These are phyloP conservation scores for Pelodytes ibericus DNA, from an alignment of 2,797 vertebrate species.

Conservation along the genomic window DNA sequence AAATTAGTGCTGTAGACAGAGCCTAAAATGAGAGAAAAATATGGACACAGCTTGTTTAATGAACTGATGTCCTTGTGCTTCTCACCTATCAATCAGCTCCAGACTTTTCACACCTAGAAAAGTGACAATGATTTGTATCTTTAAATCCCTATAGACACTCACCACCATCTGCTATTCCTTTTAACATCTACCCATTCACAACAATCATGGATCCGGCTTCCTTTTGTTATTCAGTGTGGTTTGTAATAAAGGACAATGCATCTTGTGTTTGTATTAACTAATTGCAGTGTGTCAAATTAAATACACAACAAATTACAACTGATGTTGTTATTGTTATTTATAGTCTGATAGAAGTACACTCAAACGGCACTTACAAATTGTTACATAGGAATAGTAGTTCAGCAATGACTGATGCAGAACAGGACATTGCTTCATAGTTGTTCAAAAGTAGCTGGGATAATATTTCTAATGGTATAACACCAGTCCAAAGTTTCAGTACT, in stretches of 20 bases:
- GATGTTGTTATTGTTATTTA: too few relatives aligned
- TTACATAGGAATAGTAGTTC: too few relatives aligned
- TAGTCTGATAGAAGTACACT: too few relatives aligned
- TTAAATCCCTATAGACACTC: slow-evolving; percentile 5
- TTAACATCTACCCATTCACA: slow-evolving; percentile 22
- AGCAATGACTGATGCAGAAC: too few relatives aligned
- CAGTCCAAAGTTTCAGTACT: too few relatives aligned
- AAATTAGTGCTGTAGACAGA: too few relatives aligned
- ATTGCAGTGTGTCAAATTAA: not conserved
- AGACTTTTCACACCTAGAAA: slow-evolving; percentile 28
- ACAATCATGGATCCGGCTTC: slow-evolving; percentile 9
- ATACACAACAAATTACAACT: not conserved
- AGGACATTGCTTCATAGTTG: too few relatives aligned
- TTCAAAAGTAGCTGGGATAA: too few relatives aligned
- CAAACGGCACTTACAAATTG: too few relatives aligned
- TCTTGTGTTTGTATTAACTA: not conserved
- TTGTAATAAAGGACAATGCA: not conserved
- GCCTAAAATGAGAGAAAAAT: not conserved
- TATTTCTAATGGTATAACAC: too few relatives aligned
- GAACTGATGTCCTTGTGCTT: slow-evolving; percentile 3
- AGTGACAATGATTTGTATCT: slow-evolving; percentile 39
- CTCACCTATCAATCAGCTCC: slow-evolving; percentile 18
- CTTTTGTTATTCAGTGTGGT: not conserved
- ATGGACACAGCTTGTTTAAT: not conserved
- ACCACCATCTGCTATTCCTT: slow-evolving; percentile 37